Base-by-base conservation (phyloP, 2,888 invertebrate genomes). In the Aspidapion aeneum region DNA sequence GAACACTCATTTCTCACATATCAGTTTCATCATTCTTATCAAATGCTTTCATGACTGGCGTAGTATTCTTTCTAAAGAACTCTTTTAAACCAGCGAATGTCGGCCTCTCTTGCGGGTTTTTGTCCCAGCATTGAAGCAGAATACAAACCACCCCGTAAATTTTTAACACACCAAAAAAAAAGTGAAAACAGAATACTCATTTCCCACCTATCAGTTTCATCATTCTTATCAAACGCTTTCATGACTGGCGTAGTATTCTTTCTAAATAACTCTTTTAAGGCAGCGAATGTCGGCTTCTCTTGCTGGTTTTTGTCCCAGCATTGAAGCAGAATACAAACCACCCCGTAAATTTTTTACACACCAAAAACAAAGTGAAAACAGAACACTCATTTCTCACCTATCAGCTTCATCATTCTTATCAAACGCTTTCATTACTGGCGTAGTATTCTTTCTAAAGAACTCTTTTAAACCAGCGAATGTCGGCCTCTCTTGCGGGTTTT, bases 261-360 rank as follows among this genome's bases (percentile, higher is more conserved):
- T 18, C 86, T 84, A 35, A 94, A 82, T 64, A 88, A 88, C 64
- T 90, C 89, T 71, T 87, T 87, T 51, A 97, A 86, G 0, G 90
- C 91, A 0, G 86, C 86, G 79, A 99, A 99, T 0, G 93, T 94
- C 0, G 98, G 98, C 59, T 98, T 82, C 64, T 96, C 93, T 18
- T 88, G 84, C 0, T 98, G 95, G 69, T 91, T 90, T 70, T 90
- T 87, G 55, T 91, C 89, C 98, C 98, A 98, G 77, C 97, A 97
- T 74, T 91, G 90, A 73, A 93, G 81, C 89, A 98, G 91, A 69
- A 96, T 84, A 77, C 93, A n/a, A n/a, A n/a, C n/a, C n/a, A n/a
- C n/a, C n/a, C n/a, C n/a, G n/a, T n/a, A n/a, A n/a, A n/a, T n/a
- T n/a, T n/a, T n/a, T n/a, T n/a, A n/a, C n/a, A n/a, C n/a, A n/a